These are phyloP conservation scores for Achlya flavicornis DNA, from an alignment of 2,888 invertebrate species.

Conservation along the genomic window DNA sequence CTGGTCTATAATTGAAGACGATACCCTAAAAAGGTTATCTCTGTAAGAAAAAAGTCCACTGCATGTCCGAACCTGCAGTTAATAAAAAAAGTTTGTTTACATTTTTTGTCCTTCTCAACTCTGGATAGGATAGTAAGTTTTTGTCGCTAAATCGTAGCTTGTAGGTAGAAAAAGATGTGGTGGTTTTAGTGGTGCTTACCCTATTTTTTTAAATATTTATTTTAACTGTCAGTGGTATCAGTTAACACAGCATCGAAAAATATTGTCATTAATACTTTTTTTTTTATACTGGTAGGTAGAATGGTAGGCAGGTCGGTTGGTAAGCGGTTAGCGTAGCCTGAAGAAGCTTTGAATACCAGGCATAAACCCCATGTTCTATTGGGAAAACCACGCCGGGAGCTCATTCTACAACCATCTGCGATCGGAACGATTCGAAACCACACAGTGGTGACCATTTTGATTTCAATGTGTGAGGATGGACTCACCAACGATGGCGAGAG, in stretches of 20 bases:
- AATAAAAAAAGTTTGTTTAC: conserved; percentile 58
- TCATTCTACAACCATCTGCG: no score
- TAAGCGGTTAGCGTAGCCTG: no score
- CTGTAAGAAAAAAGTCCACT: conserved; percentile 33
- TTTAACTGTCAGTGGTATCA: conserved; percentile 4
- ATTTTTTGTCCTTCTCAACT: conserved; percentile 55
- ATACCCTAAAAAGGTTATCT: conserved; percentile 42
- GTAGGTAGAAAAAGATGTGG: conserved; percentile 27
- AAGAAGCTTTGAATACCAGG: no score
- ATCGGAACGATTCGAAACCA: no score
- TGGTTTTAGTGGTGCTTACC: conserved; percentile 15
- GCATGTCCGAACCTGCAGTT: conserved; percentile 45
- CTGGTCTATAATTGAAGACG: conserved; percentile 9
- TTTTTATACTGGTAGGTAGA: background rate
- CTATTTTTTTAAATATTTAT: conserved; percentile 3
- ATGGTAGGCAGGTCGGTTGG: no score
- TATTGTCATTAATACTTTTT: background rate
- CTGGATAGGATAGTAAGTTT: conserved; percentile 44
- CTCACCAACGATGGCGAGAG: no score
- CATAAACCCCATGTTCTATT: no score
- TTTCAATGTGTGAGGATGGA: no score
- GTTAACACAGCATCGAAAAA: background rate
- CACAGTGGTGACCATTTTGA: no score
- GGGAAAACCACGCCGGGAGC: no score
- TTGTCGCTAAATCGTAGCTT: conserved; percentile 36